phyloP scores from a whole-genome alignment of 2,888 invertebrate genomes.

The Zeuzera pyrina region DNA sequence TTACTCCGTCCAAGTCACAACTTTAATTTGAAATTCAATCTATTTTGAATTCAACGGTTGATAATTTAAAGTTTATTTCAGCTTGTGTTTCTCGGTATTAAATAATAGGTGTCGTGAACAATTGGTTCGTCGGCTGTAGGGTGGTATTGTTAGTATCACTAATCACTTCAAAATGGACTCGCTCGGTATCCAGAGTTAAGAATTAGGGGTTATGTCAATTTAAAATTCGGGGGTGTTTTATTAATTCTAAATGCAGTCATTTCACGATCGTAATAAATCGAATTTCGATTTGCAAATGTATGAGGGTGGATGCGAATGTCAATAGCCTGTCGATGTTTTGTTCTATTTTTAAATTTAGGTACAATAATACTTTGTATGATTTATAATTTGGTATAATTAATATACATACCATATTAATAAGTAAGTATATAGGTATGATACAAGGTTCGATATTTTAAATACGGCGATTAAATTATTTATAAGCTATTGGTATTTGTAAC shows the following conservation, averaged over 20 bases:
- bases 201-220: slow-evolving; percentile 29
- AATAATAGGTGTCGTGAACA: slow-evolving; percentile 59
- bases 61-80: slow-evolving; percentile 13
- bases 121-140: slow-evolving; percentile 36
- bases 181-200: slow-evolving; percentile 15
- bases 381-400: no score
- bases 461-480: no score
- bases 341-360: no score
- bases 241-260: slow-evolving; percentile 28
- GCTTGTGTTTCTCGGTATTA: slow-evolving; percentile 21
- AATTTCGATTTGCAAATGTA: slow-evolving; percentile 6
- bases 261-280: slow-evolving; percentile 12
- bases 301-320: no score
- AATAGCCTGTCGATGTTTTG: no score
- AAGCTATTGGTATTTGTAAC: no score
- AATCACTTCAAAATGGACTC: slow-evolving; percentile 40
- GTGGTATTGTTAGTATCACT: slow-evolving; percentile 34
- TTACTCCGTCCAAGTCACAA: slow-evolving; percentile 25
- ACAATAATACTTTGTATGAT: no score
- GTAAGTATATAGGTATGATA: no score
- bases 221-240: slow-evolving; percentile 40
- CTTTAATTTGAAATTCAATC: slow-evolving; percentile 12
- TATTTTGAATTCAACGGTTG: slow-evolving; percentile 8
- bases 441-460: no score
- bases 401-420: no score